Conservation (phyloP, 2,113 vertebrate species). For the Alligator mississippiensis region DNA sequence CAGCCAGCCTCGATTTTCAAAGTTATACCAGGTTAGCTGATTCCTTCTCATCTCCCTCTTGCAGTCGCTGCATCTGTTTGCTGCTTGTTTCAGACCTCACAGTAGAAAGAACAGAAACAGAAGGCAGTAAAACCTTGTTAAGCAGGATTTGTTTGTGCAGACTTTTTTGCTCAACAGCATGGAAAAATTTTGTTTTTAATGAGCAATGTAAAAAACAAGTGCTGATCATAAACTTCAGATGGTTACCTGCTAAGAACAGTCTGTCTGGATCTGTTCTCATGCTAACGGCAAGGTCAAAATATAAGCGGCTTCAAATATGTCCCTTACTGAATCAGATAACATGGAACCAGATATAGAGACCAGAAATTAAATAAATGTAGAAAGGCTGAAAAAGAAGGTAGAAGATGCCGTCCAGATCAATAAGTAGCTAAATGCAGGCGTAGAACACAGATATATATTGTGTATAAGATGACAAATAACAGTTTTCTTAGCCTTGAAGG, state of each 20-base stretch:
- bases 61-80: neutral
- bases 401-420: neutral
- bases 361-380: neutral
- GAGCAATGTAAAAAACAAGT: neutral
- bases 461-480: too few species aligned
- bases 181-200: neutral
- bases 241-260: neutral
- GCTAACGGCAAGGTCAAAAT: accelerated
- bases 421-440: neutral
- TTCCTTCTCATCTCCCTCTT: accelerated
- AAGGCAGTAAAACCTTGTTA: neutral
- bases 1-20: neutral
- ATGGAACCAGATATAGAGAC: neutral
- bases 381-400: neutral
- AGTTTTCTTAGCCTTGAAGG: too few species aligned
- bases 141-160: neutral
- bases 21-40: neutral
- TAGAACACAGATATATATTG: too few species aligned
- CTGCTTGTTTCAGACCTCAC: neutral
- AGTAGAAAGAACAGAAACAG: neutral
- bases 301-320: accelerated
- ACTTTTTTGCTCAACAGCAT: neutral
- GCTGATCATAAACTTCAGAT: neutral
- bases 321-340: neutral
- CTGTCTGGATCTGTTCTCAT: neutral